Percentiles rank a stretch among this genome's conserved stretches.
Conservation (phyloP, 2,797 vertebrate species). For the Botia kubotai region DNA sequence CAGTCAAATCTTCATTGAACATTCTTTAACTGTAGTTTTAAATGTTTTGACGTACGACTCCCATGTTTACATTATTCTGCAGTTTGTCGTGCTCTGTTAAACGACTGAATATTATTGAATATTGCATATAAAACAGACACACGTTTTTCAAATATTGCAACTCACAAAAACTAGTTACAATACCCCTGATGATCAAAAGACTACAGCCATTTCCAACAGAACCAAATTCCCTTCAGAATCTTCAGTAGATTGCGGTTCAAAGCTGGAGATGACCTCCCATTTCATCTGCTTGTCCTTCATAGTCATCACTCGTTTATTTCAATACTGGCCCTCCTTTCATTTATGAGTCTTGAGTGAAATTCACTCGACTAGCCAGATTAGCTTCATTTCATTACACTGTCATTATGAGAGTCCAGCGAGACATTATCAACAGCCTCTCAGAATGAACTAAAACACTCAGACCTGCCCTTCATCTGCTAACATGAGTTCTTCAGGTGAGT, state of each 20-base stretch:
- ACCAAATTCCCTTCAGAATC: constrained; percentile 7
- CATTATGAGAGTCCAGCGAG: constrained; percentile 64
- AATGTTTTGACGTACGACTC: not conserved
- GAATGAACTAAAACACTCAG: constrained; percentile 45
- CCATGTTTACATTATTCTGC: not conserved
- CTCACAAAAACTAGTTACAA: not conserved
- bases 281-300: constrained; percentile 48
- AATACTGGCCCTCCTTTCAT: constrained; percentile 61
- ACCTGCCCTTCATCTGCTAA: constrained; percentile 71
- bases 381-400: constrained; percentile 74
- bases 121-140: not conserved
- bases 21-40: too few species aligned
- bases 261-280: constrained; percentile 21
- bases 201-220: too few species aligned
- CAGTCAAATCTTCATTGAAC: constrained; percentile 1
- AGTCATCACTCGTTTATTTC: constrained; percentile 73
- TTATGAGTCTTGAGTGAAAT: constrained; percentile 46
- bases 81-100: not conserved
- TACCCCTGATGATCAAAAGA: not conserved
- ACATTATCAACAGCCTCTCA: constrained; percentile 3
- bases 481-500: not conserved
- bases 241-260: not conserved
- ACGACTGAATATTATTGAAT: not conserved
- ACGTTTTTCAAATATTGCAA: not conserved
- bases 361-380: constrained; percentile 54